Evolutionary conservation across 1,140 invertebrate species (phyloP).

Genomic region (Nixonia krombeini): DNA sequence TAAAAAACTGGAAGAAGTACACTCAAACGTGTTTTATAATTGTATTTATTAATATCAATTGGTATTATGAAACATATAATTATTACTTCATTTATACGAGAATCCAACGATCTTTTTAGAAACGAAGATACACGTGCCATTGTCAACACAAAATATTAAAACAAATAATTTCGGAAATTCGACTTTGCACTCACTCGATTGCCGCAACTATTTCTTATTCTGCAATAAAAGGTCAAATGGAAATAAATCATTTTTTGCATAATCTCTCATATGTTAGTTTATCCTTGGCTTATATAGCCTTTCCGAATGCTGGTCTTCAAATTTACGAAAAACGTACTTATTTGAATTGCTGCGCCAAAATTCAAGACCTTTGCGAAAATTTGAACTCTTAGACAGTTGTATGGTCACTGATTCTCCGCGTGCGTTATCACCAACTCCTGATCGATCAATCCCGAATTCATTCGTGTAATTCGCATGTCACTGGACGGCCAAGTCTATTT

Average conservation of each 20-base stretch:
- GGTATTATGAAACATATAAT: too few relatives aligned
- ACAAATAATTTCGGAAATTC: background rate
- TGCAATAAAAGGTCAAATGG: background rate
- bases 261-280: background rate
- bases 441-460: constrained; percentile 46
- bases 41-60: too few relatives aligned
- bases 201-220: background rate
- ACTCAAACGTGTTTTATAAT: too few relatives aligned
- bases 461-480: constrained; percentile 41
- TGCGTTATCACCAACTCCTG: constrained; percentile 29
- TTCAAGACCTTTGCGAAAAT: background rate
- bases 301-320: background rate
- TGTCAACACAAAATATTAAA: too few relatives aligned
- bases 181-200: background rate
- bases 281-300: background rate
- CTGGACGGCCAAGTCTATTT: constrained; percentile 60
- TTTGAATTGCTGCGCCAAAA: background rate
- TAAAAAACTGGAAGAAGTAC: too few relatives aligned
- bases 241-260: background rate
- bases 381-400: background rate
- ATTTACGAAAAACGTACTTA: background rate
- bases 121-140: too few relatives aligned
- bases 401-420: constrained; percentile 40
- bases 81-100: too few relatives aligned
- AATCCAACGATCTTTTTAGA: too few relatives aligned